These are phyloP conservation scores for Cyprinodon diabolis DNA, from an alignment of 2,797 vertebrate species.

Conservation along the genomic window DNA sequence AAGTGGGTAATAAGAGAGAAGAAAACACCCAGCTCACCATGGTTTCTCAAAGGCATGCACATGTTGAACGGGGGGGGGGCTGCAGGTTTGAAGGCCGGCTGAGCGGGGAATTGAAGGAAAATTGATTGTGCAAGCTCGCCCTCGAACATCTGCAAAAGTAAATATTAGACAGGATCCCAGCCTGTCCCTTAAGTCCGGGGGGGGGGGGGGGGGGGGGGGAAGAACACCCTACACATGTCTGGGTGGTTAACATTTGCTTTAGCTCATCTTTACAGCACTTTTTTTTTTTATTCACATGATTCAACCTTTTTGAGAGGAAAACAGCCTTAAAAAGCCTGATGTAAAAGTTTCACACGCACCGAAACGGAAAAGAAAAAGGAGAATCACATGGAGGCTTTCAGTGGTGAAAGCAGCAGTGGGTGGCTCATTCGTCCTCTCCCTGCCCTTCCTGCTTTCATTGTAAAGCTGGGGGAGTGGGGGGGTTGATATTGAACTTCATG, in stretches of 20 bases:
- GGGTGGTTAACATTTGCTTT: conserved; percentile 24
- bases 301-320: conserved; percentile 31
- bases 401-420: conserved; percentile 73
- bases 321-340: conserved; percentile 25
- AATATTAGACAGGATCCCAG: conserved; percentile 60
- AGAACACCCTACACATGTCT: conserved; percentile 34
- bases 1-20: conserved; percentile 69
- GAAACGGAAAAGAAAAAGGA: conserved; percentile 4
- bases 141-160: conserved; percentile 77
- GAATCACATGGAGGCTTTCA: conserved; percentile 51
- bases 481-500: conserved; percentile 74
- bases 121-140: conserved; percentile 75
- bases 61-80: conserved; percentile 56
- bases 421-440: conserved; percentile 73
- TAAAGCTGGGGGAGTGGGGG: conserved; percentile 56
- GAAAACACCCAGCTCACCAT: conserved; percentile 72
- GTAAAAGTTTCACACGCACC: conserved; percentile 49
- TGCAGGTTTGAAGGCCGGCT: conserved; percentile 52
- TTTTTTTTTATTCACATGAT: not conserved
- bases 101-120: conserved; percentile 73
- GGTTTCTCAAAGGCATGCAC: conserved; percentile 73
- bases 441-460: conserved; percentile 77
- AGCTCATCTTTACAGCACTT: not conserved
- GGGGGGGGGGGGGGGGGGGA: not conserved
- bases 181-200: conserved; percentile 46